Evolutionary conservation across 2,888 invertebrate species (phyloP), one percentile per base, ranked within the genome.

Genomic region (Ashinkailepas kermadecensis): DNA sequence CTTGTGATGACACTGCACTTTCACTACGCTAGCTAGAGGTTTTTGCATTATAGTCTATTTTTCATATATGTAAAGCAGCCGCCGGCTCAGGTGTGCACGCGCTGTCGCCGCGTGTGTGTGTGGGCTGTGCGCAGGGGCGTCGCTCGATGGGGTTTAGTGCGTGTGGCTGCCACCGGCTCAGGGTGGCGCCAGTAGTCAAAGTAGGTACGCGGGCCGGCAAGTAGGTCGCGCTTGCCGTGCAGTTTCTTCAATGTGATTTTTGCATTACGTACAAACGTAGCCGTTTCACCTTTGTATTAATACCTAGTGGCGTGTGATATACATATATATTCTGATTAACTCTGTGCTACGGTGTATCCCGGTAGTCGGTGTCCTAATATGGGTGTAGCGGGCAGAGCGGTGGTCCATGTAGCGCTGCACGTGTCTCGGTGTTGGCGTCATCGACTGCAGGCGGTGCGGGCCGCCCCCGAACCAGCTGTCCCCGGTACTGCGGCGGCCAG

Each of bases 261-360:
- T 74, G 74, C 74, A 74, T 74, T 74, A 74, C 74, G 74, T 74
- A 74, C 74, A 74, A 74, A 74, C 74, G 74, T 74, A 74, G 74
- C 74, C 56, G 74, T 74, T 74, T 74, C 74, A 74, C 56, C 74
- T 74, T 74, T 74, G 74, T 74, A 74, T 74, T 74, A 74, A 74
- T 74, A 74, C 74, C 74, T 74, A 74, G 74, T 21, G 74, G 74
- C 56, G 74, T 74, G 74, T 74, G 74, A 74, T 74, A 74, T 74
- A 21, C 54, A 74, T 74, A 74, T 74, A 56, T 74, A 74, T 74
- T 74, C 74, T 54, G 74, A 74, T 56, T 74, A 74, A 74, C 56
- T 21, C 23, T 65, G 23, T 25, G 67, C 25, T 23, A n/a, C 67
- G 67, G 67, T 54, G n/a, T 13, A 39, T 15, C 70, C 23, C 74